Evolutionary conservation across 2,797 vertebrate genomes (phyloP), one percentile per base, ranked within the genome.

Genomic region (Parambassis ranga): DNA sequence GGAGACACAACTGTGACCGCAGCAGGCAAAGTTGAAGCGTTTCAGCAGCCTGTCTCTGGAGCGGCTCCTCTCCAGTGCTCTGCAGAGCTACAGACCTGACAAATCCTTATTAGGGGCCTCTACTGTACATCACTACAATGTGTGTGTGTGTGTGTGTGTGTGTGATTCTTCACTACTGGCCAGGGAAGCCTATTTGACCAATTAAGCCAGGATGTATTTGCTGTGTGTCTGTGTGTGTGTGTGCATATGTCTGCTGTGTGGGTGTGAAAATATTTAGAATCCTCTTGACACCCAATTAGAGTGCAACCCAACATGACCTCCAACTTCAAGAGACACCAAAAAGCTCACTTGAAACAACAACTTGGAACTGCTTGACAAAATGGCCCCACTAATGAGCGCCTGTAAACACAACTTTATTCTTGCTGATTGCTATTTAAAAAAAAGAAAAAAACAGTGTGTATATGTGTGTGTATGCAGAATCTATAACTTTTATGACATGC

Each of bases 211-310:
- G 82, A 86, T 70, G 65, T 73, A 75, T 85, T 85, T 75, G 46
- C 52, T 57, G 47, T 46, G 19, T 39, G 33, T 55, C 38, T 52
- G 16, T 28, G 64, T 24, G 48, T 30, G 28, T 50, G 61, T 48
- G 65, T 41, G 38, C 10, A n/a, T 62, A 32, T 55, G 63, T 74
- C 47, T 49, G 52, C 42, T 2, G 57, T 72, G 67, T 75, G 79
- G 71, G 75, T 71, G 75, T 69, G 59, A 77, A 87, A 86, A 89
- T 87, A 82, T 86, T 81, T 82, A 82, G 82, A 90, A 90, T 91
- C 87, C 91, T 88, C 91, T 81, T 79, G 91, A 90, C 86, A 85
- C 83, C 90, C 87, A 93, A 93, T 93, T 92, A 92, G 82, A 77
- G 75, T 75, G 77, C 68, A 79, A 71, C 84, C 83, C 64, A 47